Base-by-base conservation (phyloP, 2,113 vertebrate genomes). In the Eupsittula cactorum region DNA sequence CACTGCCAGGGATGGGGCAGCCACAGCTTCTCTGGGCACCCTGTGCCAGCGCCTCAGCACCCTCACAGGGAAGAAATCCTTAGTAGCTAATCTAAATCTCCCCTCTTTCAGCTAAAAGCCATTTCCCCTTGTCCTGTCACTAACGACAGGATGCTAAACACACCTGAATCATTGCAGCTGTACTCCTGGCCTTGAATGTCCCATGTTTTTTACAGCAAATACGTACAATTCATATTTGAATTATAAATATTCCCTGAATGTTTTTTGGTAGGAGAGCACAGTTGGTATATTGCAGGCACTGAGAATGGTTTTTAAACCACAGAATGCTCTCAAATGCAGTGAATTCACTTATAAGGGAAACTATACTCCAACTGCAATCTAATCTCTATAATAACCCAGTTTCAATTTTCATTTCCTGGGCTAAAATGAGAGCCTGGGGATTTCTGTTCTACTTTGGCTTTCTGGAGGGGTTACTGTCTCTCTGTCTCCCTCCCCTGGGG, bases 391-490 rank as follows among this genome's bases (percentile, higher is more conserved):
- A 33, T 49, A 86, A 59, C 39, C 55, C 29, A 24, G 27, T 82
- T 94, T 62, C 88, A 94, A 64, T 59, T 92, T 65, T 86, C 75
- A 59, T 57, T 90, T 86, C 53, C 64, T 75, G 76, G 55, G 71
- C 69, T 83, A 59, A 86, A 92, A 81, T 13, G 41, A 37, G 35
- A 53, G 46, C 27, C 7, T 39, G 5, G 35, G 18, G 46, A 81
- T 13, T 88, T 41, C 33, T 82, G 83, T 35, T 92, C 46, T 52
- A 31, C 37, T 83, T 52, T 16, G 37, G 33, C 35, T 41, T 76
- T 63, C 71, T 86, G 82, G 0, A 90, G 44, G 84, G 67, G 53
- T 42, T 86, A 14, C n/a, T 52, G 67, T 46, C 44, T 63, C 80
- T 86, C 75, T 82, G 78, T 68, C 79, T 88, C 62, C 41, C 41